Percentiles rank a stretch among this genome's conserved stretches.
Evolutionary conservation across 37 sponge, comb jelly and placozoan species (phyloP).

Genomic region (Sycon ciliatum): DNA sequence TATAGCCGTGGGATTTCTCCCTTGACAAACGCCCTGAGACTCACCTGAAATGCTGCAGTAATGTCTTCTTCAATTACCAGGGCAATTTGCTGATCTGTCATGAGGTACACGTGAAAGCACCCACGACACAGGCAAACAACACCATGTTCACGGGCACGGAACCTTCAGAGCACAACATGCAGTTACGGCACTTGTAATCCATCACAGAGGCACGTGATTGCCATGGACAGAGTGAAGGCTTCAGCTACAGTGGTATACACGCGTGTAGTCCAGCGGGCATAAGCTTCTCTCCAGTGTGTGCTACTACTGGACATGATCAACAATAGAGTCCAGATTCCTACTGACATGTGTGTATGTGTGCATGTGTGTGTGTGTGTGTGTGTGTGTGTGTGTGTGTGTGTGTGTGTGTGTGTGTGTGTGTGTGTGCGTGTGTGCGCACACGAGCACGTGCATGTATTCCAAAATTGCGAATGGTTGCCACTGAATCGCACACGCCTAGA

Average conservation of each 20-base stretch:
- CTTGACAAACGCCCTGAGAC: too few species aligned
- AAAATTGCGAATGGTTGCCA: not conserved
- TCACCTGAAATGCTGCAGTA: slow-evolving; percentile 38
- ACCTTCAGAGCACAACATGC: too few species aligned
- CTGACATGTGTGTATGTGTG: not conserved
- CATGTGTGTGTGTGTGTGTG: not conserved
- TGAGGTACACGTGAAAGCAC: not conserved
- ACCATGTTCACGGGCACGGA: too few species aligned
- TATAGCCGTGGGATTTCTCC: too few species aligned
- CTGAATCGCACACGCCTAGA: not conserved
- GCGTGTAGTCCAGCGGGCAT: too few species aligned
- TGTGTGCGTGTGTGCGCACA: not conserved
- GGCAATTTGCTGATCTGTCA: slow-evolving; percentile 44
- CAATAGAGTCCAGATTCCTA: not conserved
- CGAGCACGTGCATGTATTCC: not conserved
- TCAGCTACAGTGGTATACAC: too few species aligned
- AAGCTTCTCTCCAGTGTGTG: too few species aligned
- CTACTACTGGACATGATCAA: too few species aligned
- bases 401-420: slow-evolving; percentile 5
- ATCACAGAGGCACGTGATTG: too few species aligned
- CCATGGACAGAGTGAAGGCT: too few species aligned
- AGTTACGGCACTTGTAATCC: too few species aligned
- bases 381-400: slow-evolving; percentile 5
- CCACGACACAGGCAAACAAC: too few species aligned
- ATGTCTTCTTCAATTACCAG: slow-evolving; percentile 26